Conservation (phyloP, 2,113 vertebrate species). For the Sitta europaea region DNA sequence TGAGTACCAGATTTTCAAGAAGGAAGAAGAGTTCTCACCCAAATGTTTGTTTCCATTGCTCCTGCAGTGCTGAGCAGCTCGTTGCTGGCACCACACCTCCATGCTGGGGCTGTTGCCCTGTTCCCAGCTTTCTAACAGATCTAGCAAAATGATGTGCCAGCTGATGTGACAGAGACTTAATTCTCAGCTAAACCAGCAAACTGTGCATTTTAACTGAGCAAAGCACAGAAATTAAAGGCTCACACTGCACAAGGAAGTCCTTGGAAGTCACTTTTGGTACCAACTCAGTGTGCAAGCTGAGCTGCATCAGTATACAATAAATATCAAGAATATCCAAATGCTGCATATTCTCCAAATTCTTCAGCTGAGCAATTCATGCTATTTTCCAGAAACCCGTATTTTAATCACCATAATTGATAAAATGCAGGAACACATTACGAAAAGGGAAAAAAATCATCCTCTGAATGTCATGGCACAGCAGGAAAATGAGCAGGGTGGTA, state of each 20-base stretch:
- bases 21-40: not conserved
- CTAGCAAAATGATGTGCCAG: not conserved
- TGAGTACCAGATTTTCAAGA: not conserved
- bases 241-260: not conserved
- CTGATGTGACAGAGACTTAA: not conserved
- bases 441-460: not conserved
- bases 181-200: not conserved
- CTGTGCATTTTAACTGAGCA: not conserved
- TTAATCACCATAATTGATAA: not conserved
- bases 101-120: not conserved
- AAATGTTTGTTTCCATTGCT: not conserved
- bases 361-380: not conserved
- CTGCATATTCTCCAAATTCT: not conserved
- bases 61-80: not conserved
- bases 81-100: not conserved
- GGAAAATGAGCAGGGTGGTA: not conserved
- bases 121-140: not conserved
- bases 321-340: not conserved
- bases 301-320: not conserved
- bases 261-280: not conserved
- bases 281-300: not conserved
- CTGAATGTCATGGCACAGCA: not conserved
- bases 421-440: not conserved
- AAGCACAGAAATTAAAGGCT: not conserved
- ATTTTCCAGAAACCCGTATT: not conserved